These are phyloP conservation scores for Stenolophus ochropezus DNA, from an alignment of 2,888 invertebrate species.

Conservation along the genomic window DNA sequence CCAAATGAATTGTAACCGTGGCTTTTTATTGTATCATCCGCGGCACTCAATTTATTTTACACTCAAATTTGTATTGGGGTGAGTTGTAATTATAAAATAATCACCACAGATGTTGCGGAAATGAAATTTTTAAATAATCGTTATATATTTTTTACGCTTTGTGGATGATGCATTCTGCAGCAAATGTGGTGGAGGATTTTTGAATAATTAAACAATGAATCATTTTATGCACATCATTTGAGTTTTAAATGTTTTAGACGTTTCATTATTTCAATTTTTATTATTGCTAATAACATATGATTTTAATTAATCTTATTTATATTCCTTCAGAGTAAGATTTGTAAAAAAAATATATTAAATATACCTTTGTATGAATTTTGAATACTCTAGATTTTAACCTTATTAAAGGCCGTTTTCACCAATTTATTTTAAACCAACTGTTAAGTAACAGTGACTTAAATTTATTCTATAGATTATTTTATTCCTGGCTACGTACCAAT, in stretches of 20 bases:
- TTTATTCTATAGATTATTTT: no score
- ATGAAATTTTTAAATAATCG: not conserved
- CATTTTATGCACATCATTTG: not conserved
- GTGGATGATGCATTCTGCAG: not conserved
- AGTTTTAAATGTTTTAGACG: not conserved
- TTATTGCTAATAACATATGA: not conserved
- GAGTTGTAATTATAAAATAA: conserved; percentile 24
- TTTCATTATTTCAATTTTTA: not conserved
- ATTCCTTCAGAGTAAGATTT: no score
- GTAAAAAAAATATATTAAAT: no score
- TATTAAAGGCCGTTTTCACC: no score
- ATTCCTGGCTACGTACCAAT: no score
- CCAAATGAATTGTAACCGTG: conserved; percentile 40
- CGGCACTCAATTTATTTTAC: conserved; percentile 32
- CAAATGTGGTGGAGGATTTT: not conserved
- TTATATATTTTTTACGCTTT: not conserved
- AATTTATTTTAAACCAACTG: no score
- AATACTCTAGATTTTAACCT: no score
- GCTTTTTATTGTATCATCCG: conserved; percentile 43
- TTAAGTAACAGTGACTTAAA: no score
- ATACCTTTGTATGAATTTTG: no score
- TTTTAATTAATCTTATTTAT: no score
- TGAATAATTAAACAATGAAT: not conserved
- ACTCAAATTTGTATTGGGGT: conserved; percentile 27
- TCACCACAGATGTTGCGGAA: not conserved